These are phyloP conservation scores for Cerceris rybyensis DNA, from an alignment of 2,888 invertebrate species.

Conservation along the genomic window DNA sequence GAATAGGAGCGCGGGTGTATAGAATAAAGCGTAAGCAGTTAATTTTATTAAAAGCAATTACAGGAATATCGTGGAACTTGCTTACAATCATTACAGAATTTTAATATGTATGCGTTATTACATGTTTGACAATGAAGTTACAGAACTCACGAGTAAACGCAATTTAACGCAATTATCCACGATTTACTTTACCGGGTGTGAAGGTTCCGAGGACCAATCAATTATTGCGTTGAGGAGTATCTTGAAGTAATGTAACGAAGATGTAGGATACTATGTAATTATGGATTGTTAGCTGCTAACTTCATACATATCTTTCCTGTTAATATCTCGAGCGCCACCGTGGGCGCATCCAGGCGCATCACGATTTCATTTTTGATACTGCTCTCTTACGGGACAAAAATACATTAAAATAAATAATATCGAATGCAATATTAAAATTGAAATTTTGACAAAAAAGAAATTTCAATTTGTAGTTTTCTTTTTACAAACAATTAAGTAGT, in stretches of 20 bases:
- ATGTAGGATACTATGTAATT: too few relatives aligned
- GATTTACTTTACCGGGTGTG: not conserved
- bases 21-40: not conserved
- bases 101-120: not conserved
- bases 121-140: not conserved
- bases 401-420: not conserved
- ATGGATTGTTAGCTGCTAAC: not conserved
- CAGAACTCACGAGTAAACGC: constrained; percentile 4
- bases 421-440: not conserved
- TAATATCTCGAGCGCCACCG: not conserved
- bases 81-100: not conserved
- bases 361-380: too few relatives aligned
- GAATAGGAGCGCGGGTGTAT: not conserved
- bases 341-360: too few relatives aligned
- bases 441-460: too few relatives aligned
- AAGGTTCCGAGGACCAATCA: constrained; percentile 44
- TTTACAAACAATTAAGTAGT: too few relatives aligned
- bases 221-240: constrained; percentile 13
- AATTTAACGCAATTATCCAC: not conserved
- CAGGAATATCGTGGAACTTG: not conserved
- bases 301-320: not conserved
- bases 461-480: too few relatives aligned
- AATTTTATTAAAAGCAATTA: not conserved
- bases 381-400: not conserved
- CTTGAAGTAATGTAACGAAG: constrained; percentile 13